These are phyloP conservation scores for Ophion ventricosus DNA, from an alignment of 2,888 invertebrate species.

Conservation along the genomic window DNA sequence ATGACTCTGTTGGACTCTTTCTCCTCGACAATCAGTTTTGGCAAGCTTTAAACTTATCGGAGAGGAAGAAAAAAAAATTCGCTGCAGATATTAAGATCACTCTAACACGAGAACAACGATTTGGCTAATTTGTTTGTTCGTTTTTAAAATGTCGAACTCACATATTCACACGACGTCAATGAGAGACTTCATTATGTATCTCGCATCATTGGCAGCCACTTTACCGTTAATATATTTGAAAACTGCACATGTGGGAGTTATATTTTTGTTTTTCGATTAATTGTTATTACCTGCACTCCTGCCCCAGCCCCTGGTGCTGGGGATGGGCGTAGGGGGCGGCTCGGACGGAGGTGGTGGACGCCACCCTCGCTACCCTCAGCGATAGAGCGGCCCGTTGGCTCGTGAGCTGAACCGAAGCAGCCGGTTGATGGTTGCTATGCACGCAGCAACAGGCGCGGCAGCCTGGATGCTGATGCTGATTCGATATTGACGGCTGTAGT, in stretches of 20 bases:
- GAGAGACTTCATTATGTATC: constrained; percentile 31
- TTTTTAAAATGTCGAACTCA: constrained; percentile 47
- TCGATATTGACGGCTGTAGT: constrained; percentile 67
- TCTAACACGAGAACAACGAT: constrained; percentile 29
- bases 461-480: constrained; percentile 72
- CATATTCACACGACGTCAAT: constrained; percentile 47
- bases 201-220: constrained; percentile 28
- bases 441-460: constrained; percentile 82
- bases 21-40: constrained; percentile 31
- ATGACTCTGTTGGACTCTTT: constrained; percentile 41
- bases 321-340: constrained; percentile 83
- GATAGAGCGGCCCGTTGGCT: constrained; percentile 82
- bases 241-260: constrained; percentile 46
- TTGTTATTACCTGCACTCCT: constrained; percentile 82
- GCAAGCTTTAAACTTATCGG: constrained; percentile 15
- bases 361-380: constrained; percentile 83
- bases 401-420: constrained; percentile 80
- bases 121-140: not conserved
- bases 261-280: constrained; percentile 45
- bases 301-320: constrained; percentile 82
- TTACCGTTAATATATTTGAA: constrained; percentile 38
- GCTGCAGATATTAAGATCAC: constrained; percentile 30
- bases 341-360: constrained; percentile 84
- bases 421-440: constrained; percentile 78
- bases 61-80: constrained; percentile 8